Evolutionary conservation across 2,113 vertebrate genomes (phyloP), one percentile per base, ranked within the genome.

Genomic region (Centropristis striata): DNA sequence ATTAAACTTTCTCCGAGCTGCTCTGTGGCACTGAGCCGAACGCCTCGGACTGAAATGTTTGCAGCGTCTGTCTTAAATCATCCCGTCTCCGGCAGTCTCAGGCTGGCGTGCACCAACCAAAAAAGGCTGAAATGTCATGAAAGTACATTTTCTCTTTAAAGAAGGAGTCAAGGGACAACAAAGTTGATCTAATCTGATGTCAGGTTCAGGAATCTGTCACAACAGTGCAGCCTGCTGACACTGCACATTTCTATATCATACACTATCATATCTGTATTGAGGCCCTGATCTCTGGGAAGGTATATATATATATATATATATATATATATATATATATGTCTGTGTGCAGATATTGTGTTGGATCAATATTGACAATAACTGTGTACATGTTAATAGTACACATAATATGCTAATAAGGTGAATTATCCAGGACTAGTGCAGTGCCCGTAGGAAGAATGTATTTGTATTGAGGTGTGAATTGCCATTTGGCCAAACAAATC

Each of bases 1-100:
- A 78, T 86, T 78, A 72, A 79, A 74, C 44, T 63, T 68, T 75
- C 32, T 61, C 23, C 1, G 46, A 74, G 47, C 54, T 64, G 23
- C 61, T 59, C 58, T 70, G 70, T 64, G 71, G 67, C 65, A n/a
- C 77, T 25, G 51, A 75, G 53, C 47, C 10, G 2, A 77, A 67
- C 65, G 21, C 44, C 25, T 51, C 49, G 8, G 14, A 44, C 39
- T 27, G 36, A 57, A 78, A 81, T 66, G 69, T 32, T 53, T 59
- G 21, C 28, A 53, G 20, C 2, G 1, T 39, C 60, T 57, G 58
- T 73, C 41, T 69, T 14, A 63, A 66, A 47, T 78, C 42, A 66
- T 76, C 37, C 47, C 16, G 21, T 83, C 66, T 72, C 54, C 75
- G n/a, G 63, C 46, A 14, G 25, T 69, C 23, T 67, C 10, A 55